Percentiles rank a stretch among this genome's conserved stretches.
Evolutionary conservation across 2,797 vertebrate species (phyloP).

Genomic region (Falco berigora): DNA sequence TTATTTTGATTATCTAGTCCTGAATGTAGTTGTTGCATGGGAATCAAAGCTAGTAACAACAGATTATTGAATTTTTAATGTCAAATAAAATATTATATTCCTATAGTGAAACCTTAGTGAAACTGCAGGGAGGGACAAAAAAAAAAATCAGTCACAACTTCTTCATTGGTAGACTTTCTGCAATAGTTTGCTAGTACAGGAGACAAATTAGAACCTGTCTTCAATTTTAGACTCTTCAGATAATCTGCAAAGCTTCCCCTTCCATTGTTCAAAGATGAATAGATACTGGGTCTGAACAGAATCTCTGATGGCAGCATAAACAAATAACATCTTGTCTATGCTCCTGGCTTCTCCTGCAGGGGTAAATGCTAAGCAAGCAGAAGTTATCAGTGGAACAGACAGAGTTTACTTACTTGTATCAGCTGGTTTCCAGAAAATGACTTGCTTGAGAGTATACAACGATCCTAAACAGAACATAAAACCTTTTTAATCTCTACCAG

Average conservation of each 20-base stretch:
- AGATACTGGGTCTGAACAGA: background rate
- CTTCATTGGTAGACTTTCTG: background rate
- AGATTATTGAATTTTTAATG: background rate
- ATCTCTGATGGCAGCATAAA: background rate
- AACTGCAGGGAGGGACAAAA: background rate
- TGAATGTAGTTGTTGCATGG: background rate
- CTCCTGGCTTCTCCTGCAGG: background rate
- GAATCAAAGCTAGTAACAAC: background rate
- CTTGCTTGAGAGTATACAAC: background rate
- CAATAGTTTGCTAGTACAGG: background rate
- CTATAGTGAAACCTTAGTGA: background rate
- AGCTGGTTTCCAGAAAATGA: background rate
- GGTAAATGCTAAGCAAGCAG: background rate
- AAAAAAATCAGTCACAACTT: background rate
- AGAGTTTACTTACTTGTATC: background rate
- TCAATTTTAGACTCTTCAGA: background rate
- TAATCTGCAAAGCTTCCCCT: background rate
- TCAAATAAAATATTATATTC: background rate
- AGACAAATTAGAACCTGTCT: background rate
- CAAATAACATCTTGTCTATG: background rate
- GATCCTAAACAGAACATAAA: background rate
- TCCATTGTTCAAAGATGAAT: background rate
- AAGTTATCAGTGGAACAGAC: background rate
- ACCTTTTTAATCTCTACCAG: background rate
- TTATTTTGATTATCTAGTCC: conserved; percentile 42